Evolutionary conservation across 1,140 invertebrate genomes (phyloP), one percentile per base, ranked within the genome.

Genomic region (Drosophila pseudoobscura): DNA sequence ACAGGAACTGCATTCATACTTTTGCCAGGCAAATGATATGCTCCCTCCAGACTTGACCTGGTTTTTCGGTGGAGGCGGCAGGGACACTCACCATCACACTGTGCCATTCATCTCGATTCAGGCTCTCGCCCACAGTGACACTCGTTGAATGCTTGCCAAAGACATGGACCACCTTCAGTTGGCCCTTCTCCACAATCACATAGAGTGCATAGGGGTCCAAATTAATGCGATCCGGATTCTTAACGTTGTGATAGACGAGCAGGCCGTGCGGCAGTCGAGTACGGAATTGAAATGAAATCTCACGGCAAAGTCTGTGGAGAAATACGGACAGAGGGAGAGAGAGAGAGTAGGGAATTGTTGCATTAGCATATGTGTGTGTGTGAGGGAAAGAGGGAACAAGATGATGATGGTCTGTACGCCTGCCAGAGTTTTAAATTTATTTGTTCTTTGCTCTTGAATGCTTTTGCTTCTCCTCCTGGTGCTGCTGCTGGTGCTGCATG

Each of bases 51-150:
- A 69, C 66, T 49, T 70, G 66, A 70, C 66, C 66, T 65, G 35
- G 66, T 49, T 69, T 43, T 68, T 26, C 4, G 24, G 15, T 44
- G 20, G 5, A 6, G 41, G 13, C n/a, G 51, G 45, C 13, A 1
- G 13, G 43, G 22, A 20, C 46, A 66, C 93, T 93, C 66, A 95
- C 94, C 44, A 95, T 94, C 22, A 98, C 96, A 82, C 94, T 95
- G 92, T 98, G 97, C 97, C 97, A 98, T 82, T 96, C 94, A 90
- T 98, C 96, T 80, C 96, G 94, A 91, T 98, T 97, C 22, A 98
- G 92, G 11, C 96, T 97, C 91, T 96, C 94, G 39, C 96, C 96
- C n/a, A 97, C 96, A 3, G 95, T 97, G 43, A 97, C 93, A 61
- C 96, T 96, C 6, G 96, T 97, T 49, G 96, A 95, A 90, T 96